These are phyloP conservation scores for Neopelma chrysocephalum DNA, from an alignment of 2,797 vertebrate genomes.

Conservation along the genomic window DNA sequence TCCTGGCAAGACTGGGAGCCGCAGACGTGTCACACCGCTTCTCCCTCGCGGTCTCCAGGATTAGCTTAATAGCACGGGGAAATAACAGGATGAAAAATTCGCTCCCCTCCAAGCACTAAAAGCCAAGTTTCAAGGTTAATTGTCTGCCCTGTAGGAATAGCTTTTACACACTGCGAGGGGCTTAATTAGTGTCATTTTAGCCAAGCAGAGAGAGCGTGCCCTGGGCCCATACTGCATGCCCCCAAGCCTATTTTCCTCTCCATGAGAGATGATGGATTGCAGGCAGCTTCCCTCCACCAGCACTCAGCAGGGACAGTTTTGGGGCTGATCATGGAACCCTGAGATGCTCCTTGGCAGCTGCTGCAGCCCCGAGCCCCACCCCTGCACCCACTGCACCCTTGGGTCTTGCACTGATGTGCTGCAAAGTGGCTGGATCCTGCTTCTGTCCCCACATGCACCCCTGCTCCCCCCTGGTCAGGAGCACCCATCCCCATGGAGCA, in stretches of 20 bases:
- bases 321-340: not conserved
- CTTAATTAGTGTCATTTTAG: constrained; percentile 66
- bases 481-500: not conserved
- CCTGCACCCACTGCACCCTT: not conserved
- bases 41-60: constrained; percentile 15
- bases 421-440: not conserved
- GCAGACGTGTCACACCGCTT: not conserved
- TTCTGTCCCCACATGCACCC: not conserved
- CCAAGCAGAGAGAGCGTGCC: constrained; percentile 27
- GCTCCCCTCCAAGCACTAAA: constrained; percentile 56
- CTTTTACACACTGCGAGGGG: constrained; percentile 29
- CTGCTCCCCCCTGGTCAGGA: rapidly evolving
- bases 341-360: not conserved
- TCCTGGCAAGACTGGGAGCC: constrained; percentile 35
- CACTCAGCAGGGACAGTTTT: not conserved
- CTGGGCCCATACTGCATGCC: not conserved
- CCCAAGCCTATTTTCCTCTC: constrained; percentile 27
- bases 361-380: not conserved
- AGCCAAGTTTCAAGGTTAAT: constrained; percentile 66
- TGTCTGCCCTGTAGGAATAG: constrained; percentile 53
- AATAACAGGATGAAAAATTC: constrained; percentile 58
- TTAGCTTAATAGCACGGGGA: constrained; percentile 38
- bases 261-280: not conserved
- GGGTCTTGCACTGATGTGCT: not conserved
- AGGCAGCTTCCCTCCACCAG: not conserved